phyloP scores from a whole-genome alignment of 2,888 invertebrate genomes.

The Chrysina gloriosa region DNA sequence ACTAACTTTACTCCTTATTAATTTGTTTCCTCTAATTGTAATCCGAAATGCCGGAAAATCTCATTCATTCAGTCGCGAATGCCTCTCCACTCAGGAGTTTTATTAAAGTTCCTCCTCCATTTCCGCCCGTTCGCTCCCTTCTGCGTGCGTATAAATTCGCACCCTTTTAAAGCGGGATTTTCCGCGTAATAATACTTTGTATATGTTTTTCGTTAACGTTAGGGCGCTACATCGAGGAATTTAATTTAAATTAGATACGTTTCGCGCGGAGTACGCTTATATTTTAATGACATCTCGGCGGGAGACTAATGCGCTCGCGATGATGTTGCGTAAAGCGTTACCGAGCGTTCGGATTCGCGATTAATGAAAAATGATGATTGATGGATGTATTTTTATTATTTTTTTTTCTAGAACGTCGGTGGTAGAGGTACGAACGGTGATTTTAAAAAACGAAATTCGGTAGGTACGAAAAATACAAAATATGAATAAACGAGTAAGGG shows the following conservation, averaged over 20 bases:
- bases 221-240: neutral
- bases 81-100: neutral
- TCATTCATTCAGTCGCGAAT: neutral
- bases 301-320: neutral
- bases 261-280: neutral
- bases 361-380: conserved; percentile 9
- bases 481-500: too few relatives aligned
- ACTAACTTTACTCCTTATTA: neutral
- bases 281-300: conserved; percentile 11
- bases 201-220: neutral
- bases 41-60: neutral
- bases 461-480: too few relatives aligned
- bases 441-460: neutral
- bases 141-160: neutral
- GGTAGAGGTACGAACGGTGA: neutral
- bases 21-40: neutral
- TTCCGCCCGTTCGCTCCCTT: neutral
- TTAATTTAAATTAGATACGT: conserved; percentile 10
- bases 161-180: neutral
- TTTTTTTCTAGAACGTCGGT: neutral
- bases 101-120: neutral
- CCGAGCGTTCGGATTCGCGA: neutral
- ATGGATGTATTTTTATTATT: neutral
- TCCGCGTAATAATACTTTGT: neutral
- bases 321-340: conserved; percentile 7